Evolutionary conservation across 2,888 invertebrate species (phyloP), one percentile per base, ranked within the genome.

Genomic region (Zygothrica quintamaculata): DNA sequence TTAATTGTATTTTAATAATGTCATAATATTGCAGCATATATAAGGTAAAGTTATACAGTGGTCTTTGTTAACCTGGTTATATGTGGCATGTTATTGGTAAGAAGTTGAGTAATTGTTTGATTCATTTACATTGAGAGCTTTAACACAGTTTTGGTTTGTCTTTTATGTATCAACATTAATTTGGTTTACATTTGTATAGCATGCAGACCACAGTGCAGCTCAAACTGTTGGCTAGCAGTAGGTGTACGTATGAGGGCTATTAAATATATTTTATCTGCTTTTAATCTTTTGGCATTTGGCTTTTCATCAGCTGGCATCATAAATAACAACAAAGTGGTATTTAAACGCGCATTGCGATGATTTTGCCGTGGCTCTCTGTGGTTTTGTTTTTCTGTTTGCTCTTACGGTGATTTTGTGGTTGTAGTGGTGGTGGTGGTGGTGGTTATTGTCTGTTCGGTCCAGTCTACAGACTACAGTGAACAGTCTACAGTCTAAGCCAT

Each of bases 251-350:
- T 58, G 65, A 65, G 61, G 77, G 72, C 86, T 87, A 85, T 85
- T 87, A 82, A 85, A 87, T 74, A 82, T 82, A 80, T 84, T 87
- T 84, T 88, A 79, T 80, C 77, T 72, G 73, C 67, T 71, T 87
- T 85, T 84, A 86, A 85, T 82, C 86, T 84, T 74, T 74, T 78
- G 77, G 73, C 77, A 79, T 71, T 86, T 76, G 78, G 77, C 84
- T 88, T 88, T 87, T 88, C 88, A 88, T 88, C 88, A 84, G 71
- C 69, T 62, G 68, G 69, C 77, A 72, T 77, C 77, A 88, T 88
- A 88, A 87, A 88, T 87, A 88, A 88, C 78, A 84, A 72, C 74
- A 82, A 82, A 85, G 75, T 76, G 82, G 72, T 64, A 73, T 74
- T 77, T 67, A 75, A 77, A 70, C 65, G 78, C 44, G 39, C 60